Evolutionary conservation across 2,113 vertebrate species (phyloP).

Genomic region (Poecilia latipinna): DNA sequence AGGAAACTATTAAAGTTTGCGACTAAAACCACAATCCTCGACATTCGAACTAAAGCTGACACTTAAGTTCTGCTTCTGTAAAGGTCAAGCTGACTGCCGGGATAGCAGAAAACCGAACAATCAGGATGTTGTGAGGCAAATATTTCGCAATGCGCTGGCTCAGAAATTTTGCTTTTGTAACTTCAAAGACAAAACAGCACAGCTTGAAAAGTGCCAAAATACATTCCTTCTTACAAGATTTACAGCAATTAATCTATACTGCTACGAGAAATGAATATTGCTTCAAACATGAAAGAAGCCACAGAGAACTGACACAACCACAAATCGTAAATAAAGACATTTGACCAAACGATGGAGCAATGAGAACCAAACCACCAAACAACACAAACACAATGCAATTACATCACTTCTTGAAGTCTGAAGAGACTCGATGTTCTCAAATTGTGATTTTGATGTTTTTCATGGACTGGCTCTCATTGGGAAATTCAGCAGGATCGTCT

Average conservation of each 20-base stretch:
- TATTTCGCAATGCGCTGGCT: background rate
- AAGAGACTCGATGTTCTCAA: background rate
- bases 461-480: background rate
- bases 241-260: conserved; percentile 11
- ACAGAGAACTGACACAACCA: conserved; percentile 21
- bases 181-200: conserved; percentile 1
- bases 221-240: conserved; percentile 23
- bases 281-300: conserved; percentile 33
- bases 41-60: conserved; percentile 10
- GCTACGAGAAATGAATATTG: conserved; percentile 20
- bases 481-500: background rate
- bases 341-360: conserved; percentile 32
- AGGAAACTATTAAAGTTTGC: background rate
- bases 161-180: background rate
- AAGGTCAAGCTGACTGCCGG: conserved; percentile 8
- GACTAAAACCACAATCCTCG: conserved; percentile 4
- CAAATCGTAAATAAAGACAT: background rate
- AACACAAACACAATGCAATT: conserved; percentile 5
- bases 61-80: conserved; percentile 18
- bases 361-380: conserved; percentile 41
- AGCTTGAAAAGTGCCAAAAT: conserved; percentile 15
- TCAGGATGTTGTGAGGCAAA: background rate
- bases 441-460: conserved; percentile 33
- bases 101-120: conserved; percentile 2
- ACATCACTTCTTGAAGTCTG: background rate